phyloP scores from a whole-genome alignment of 1,140 invertebrate species.

The Trypoxylus dichotomus region DNA sequence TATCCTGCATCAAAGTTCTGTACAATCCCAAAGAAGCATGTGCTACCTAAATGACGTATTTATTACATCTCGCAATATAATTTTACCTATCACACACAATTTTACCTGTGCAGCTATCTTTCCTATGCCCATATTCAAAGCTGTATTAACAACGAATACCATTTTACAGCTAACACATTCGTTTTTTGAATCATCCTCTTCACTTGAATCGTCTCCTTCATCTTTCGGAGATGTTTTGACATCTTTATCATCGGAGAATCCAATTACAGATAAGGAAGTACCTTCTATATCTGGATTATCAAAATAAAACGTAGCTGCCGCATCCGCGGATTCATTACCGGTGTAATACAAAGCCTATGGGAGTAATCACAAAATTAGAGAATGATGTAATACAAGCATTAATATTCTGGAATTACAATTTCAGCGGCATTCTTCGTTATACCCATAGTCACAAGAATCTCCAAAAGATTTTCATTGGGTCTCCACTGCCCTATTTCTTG shows the following conservation, averaged over 20 bases:
- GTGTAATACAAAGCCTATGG: slow-evolving; percentile 60
- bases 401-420: slow-evolving; percentile 44
- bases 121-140: slow-evolving; percentile 64
- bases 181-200: background rate
- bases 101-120: slow-evolving; percentile 63
- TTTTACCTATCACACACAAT: background rate
- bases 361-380: slow-evolving; percentile 32
- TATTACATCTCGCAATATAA: background rate
- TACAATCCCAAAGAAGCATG: slow-evolving; percentile 66
- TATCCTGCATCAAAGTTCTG: slow-evolving; percentile 53
- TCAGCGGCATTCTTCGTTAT: slow-evolving; percentile 49
- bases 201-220: slow-evolving; percentile 28
- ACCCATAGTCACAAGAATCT: slow-evolving; percentile 51
- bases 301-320: slow-evolving; percentile 60
- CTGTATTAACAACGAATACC: slow-evolving; percentile 67
- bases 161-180: slow-evolving; percentile 57
- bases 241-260: slow-evolving; percentile 43
- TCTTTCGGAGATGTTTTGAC: slow-evolving; percentile 45
- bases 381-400: slow-evolving; percentile 16
- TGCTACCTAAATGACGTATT: slow-evolving; percentile 49
- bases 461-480: slow-evolving; percentile 51
- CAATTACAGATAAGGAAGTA: slow-evolving; percentile 24
- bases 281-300: slow-evolving; percentile 55
- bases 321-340: slow-evolving; percentile 59
- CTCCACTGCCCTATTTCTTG: slow-evolving; percentile 40